Percentiles rank a stretch among this genome's conserved stretches.
Evolutionary conservation across 2,888 invertebrate species (phyloP).

Genomic region (Acleris sparsana): DNA sequence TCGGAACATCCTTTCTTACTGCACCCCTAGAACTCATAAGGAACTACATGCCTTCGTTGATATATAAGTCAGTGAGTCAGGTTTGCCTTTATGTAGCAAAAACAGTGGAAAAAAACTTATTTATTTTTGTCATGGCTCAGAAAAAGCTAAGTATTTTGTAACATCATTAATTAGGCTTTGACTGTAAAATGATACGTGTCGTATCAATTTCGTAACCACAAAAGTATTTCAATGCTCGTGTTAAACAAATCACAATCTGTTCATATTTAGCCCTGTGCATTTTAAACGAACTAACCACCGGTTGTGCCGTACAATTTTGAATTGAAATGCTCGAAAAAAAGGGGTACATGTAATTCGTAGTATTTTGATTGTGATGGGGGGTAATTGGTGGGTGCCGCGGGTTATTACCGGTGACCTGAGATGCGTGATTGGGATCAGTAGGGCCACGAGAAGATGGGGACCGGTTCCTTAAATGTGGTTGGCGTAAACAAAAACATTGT

Average conservation of each 20-base stretch:
- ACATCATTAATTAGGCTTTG: too few species aligned
- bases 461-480: slow-evolving; percentile 6
- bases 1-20: too few species aligned
- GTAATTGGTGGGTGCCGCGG: slow-evolving; percentile 67
- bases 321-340: slow-evolving; percentile 49
- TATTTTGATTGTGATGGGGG: slow-evolving; percentile 75
- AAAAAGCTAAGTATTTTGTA: too few species aligned
- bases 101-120: too few species aligned
- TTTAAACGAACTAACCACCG: slow-evolving; percentile 59
- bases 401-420: slow-evolving; percentile 66
- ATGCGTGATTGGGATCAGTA: slow-evolving; percentile 35
- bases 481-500: slow-evolving; percentile 4
- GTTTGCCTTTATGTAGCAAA: too few species aligned
- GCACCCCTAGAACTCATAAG: too few species aligned
- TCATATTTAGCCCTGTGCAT: slow-evolving; percentile 72
- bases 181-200: slow-evolving; percentile 41
- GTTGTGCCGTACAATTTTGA: slow-evolving; percentile 50
- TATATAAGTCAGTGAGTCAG: too few species aligned
- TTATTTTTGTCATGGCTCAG: too few species aligned
- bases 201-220: slow-evolving; percentile 57
- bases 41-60: too few species aligned
- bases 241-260: slow-evolving; percentile 64
- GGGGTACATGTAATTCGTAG: slow-evolving; percentile 68
- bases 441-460: slow-evolving; percentile 17
- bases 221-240: slow-evolving; percentile 63